Conservation (phyloP, 2,888 invertebrate genomes). For the Xestia sexstrigata region DNA sequence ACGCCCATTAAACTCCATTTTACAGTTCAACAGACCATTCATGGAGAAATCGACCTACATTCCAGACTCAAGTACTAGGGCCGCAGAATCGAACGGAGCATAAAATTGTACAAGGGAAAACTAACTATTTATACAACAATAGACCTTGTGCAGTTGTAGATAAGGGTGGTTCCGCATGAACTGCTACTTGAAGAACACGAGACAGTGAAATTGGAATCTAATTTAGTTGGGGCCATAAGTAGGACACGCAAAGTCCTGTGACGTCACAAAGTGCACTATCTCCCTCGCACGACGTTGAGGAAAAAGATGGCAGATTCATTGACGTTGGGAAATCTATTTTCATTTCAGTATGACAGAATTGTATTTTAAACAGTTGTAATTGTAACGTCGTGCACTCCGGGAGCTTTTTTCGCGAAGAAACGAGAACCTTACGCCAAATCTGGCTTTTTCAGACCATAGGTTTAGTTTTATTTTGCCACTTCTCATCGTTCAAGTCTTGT, state of each 20-base stretch:
- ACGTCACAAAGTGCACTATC: constrained; percentile 76
- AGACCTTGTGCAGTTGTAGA: constrained; percentile 4
- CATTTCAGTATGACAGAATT: constrained; percentile 23
- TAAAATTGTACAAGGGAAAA: constrained; percentile 49
- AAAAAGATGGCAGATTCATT: constrained; percentile 76
- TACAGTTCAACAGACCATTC: constrained; percentile 71
- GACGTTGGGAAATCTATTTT: constrained; percentile 62
- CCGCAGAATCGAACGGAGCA: constrained; percentile 53
- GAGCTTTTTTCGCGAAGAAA: neutral
- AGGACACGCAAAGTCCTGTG: constrained; percentile 73
- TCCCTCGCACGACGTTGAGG: constrained; percentile 64
- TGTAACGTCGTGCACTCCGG: neutral
- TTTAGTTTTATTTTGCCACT: neutral
- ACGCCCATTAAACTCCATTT: constrained; percentile 61
- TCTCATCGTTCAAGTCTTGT: neutral
- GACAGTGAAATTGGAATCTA: constrained; percentile 65
- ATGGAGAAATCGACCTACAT: constrained; percentile 74
- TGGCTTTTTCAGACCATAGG: neutral
- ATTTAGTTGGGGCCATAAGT: constrained; percentile 67
- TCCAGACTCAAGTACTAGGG: constrained; percentile 58
- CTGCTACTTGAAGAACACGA: constrained; percentile 20
- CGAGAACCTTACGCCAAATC: neutral
- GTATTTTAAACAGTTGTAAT: constrained; percentile 2
- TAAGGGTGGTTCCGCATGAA: constrained; percentile 39
- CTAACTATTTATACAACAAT: constrained; percentile 44